Conservation (phyloP, 1,140 invertebrate species). For the Metopolophium dirhodum region DNA sequence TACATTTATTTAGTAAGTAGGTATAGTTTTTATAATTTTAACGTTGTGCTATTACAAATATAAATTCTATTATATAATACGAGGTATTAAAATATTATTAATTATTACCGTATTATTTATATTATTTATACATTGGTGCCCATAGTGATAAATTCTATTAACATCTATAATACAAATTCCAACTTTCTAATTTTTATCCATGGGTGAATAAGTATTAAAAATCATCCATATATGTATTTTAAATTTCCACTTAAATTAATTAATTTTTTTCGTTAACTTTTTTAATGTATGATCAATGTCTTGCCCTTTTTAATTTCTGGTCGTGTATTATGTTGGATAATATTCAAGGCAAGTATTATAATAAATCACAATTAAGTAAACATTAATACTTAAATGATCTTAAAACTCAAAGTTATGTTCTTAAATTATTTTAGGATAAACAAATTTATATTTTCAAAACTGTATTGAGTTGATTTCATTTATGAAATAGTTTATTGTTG, state of each 20-base stretch:
- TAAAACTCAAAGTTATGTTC: background rate
- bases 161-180: too few species aligned
- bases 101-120: too few species aligned
- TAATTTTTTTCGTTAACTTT: background rate
- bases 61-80: too few species aligned
- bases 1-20: too few species aligned
- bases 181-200: too few species aligned
- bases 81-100: too few species aligned
- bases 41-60: too few species aligned
- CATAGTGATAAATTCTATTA: too few species aligned
- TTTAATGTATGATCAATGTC: background rate
- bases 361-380: background rate
- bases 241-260: background rate
- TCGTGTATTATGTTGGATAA: background rate
- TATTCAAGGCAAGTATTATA: background rate
- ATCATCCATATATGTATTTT: too few species aligned
- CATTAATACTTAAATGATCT: background rate
- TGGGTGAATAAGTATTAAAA: too few species aligned
- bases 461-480: background rate
- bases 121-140: too few species aligned
- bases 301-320: background rate
- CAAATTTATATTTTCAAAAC: background rate
- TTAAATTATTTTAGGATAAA: background rate
- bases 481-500: background rate
- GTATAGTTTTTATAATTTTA: too few species aligned